Evolutionary conservation across 2,113 vertebrate species (phyloP).

Genomic region (Callocephalon fimbriatum): DNA sequence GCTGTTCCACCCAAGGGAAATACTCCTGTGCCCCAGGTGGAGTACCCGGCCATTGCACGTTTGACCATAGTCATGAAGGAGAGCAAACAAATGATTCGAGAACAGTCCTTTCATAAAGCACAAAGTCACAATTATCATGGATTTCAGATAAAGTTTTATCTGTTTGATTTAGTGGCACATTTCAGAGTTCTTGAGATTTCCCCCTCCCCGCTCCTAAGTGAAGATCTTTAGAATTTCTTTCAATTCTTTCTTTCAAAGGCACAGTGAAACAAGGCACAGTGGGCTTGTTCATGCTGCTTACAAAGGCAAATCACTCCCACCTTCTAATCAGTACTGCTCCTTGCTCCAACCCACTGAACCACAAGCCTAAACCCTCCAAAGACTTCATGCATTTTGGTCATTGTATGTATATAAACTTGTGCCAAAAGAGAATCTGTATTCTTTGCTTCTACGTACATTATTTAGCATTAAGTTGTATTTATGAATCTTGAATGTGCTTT

Average conservation of each 20-base stretch:
- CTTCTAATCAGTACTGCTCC: neutral
- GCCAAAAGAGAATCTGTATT: neutral
- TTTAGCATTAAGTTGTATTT: neutral
- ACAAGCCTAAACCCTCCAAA: neutral
- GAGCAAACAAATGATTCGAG: neutral
- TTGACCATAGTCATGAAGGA: neutral
- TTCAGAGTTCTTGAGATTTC: neutral
- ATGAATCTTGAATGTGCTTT: neutral
- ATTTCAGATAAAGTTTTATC: neutral
- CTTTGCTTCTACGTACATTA: neutral
- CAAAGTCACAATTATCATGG: neutral
- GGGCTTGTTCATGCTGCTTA: neutral
- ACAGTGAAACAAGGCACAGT: neutral
- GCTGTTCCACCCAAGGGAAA: neutral
- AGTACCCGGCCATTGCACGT: rapidly evolving
- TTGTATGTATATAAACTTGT: rapidly evolving
- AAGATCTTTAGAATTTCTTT: neutral
- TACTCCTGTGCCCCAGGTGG: neutral
- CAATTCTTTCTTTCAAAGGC: neutral
- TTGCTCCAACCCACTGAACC: neutral
- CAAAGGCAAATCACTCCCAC: neutral
- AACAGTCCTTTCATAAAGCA: neutral
- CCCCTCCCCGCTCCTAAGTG: neutral
- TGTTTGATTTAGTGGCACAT: neutral
- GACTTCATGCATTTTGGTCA: neutral